Evolutionary conservation across 2,797 vertebrate genomes (phyloP), one percentile per base, ranked within the genome.

Genomic region (Nasua narica): DNA sequence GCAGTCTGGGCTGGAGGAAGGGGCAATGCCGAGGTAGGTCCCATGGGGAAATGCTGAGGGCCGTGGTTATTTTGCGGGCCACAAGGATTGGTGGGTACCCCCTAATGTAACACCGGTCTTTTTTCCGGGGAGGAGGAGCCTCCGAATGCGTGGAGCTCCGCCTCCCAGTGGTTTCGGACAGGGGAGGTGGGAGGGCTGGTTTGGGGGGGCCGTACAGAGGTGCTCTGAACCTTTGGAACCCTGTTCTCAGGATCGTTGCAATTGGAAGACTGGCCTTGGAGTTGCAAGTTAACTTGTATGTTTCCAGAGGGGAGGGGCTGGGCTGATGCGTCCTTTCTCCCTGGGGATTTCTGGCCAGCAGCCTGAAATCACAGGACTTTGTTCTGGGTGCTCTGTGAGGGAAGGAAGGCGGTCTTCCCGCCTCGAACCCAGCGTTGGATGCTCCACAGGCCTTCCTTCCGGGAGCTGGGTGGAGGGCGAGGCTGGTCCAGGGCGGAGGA

Each of bases 321-420:
- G 60, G 60, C 48, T 32, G 14, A 29, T 32, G 25, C 32, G 56
- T 83, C 69, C 82, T 87, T 87, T 87, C 58, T 87, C 23, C 46
- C 4, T 12, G 35, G 37, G 58, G 72, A 93, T 84, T 67, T 95
- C 67, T 97, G 88, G 88, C 67, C 9, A 27, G 54, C 69, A 77
- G 83, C 87, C 96, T 94, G 91, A 87, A 96, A 92, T 89, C 62
- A 56, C 50, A 91, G 96, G 79, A 95, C 87, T 97, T 97, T 91
- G 92, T 52, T 90, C 48, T 6, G 8, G 43, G 12, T 13, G 37
- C 19, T 14, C 9, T 69, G 46, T 52, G 76, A 94, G 84, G 52
- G 82, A 86, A 74, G 72, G 18, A 70, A 40, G 60, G 72, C 85
- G 54, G 15, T 54, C 50, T 84, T 90, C 88, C 10, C 18, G 7